Percentiles rank a stretch among this genome's conserved stretches.
phyloP scores from a whole-genome alignment of 2,797 vertebrate species.

The Hylomyscus alleni region DNA sequence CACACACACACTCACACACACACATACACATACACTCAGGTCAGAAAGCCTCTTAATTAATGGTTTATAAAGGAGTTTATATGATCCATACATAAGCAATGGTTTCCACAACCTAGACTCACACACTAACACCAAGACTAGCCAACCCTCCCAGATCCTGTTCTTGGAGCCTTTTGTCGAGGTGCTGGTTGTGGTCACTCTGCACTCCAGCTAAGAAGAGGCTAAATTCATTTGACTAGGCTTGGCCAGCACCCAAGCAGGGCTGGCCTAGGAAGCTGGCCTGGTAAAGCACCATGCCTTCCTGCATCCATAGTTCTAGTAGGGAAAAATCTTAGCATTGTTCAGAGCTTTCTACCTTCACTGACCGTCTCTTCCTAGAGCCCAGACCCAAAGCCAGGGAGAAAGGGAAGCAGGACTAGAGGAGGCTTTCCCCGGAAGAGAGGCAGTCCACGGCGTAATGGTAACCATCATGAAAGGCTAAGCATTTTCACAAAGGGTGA shows the following conservation, averaged over 20 bases:
- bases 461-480: accelerated
- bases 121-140: not conserved
- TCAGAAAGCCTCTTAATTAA: not conserved
- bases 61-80: not conserved
- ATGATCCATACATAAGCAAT: not conserved
- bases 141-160: not conserved
- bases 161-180: not conserved
- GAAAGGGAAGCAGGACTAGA: not conserved
- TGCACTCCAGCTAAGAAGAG: not conserved
- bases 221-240: not conserved
- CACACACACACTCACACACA: not conserved
- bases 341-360: not conserved
- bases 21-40: not conserved
- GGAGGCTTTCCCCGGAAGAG: too few relatives aligned
- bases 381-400: not conserved
- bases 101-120: not conserved
- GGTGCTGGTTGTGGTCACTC: not conserved
- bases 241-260: not conserved
- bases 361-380: too few relatives aligned
- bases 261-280: not conserved
- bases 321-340: not conserved
- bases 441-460: accelerated
- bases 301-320: not conserved
- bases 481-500: accelerated
- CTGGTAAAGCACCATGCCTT: too few relatives aligned